These are phyloP conservation scores for Oplegnathus fasciatus DNA, from an alignment of 2,113 vertebrate genomes.

Conservation along the genomic window DNA sequence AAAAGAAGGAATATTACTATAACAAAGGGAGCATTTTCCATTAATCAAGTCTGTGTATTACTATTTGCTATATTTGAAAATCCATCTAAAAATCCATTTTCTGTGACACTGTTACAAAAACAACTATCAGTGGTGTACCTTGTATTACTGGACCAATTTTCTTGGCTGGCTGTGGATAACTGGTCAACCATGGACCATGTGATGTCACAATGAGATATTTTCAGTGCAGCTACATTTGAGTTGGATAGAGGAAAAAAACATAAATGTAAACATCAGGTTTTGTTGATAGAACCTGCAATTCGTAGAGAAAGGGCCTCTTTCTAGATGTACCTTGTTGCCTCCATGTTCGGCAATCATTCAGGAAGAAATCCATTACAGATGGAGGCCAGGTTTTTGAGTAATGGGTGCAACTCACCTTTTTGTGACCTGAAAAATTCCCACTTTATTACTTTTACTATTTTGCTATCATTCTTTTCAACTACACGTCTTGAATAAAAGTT, in stretches of 20 bases:
- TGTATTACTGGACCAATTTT: background rate
- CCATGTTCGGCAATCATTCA: conserved; percentile 33
- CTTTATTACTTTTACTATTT: conserved; percentile 57
- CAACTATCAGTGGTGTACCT: background rate
- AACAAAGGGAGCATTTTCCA: background rate
- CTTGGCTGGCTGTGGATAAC: background rate
- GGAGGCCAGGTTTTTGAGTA: conserved; percentile 51
- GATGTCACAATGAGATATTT: conserved; percentile 5
- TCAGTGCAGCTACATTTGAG: background rate
- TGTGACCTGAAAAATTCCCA: conserved; percentile 50
- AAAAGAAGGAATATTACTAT: conserved; percentile 1
- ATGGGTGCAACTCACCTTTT: conserved; percentile 47
- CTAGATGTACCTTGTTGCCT: background rate
- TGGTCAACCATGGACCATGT: background rate
- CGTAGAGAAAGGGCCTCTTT: conserved; percentile 32
- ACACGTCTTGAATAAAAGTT: conserved; percentile 4
- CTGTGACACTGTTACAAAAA: background rate
- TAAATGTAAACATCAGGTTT: conserved; percentile 36
- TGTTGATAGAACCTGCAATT: background rate
- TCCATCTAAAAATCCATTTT: conserved; percentile 4
- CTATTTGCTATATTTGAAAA: conserved; percentile 1
- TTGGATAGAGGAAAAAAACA: background rate
- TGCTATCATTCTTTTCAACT: conserved; percentile 38
- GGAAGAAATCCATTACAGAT: conserved; percentile 50
- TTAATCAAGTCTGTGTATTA: conserved; percentile 2